Conservation (phyloP, 1,140 invertebrate genomes). For the Anadara kagoshimensis region DNA sequence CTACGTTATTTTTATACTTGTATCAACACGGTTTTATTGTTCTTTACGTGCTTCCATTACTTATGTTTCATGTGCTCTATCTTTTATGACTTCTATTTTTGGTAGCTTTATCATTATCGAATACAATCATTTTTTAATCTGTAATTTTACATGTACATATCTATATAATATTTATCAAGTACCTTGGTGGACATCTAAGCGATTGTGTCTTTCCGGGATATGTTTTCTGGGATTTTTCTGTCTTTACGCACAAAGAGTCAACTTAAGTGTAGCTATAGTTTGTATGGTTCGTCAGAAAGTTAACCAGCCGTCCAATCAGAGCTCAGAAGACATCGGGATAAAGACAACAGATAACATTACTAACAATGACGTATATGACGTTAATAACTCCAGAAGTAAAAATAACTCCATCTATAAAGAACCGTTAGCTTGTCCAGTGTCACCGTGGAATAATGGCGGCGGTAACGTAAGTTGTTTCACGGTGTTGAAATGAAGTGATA, state of each 20-base stretch:
- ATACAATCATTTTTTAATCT: too few relatives aligned
- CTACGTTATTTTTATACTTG: too few relatives aligned
- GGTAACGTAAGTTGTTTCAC: background rate
- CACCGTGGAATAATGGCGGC: background rate
- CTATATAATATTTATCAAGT: conserved; percentile 47
- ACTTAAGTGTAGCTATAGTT: conserved; percentile 91
- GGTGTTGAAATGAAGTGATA: too few relatives aligned
- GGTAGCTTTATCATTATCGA: too few relatives aligned
- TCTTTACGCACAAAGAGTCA: conserved; percentile 79
- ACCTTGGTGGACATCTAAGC: conserved; percentile 67
- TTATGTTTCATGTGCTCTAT: too few relatives aligned
- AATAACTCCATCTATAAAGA: conserved; percentile 2
- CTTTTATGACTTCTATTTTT: too few relatives aligned
- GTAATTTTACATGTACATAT: too few relatives aligned
- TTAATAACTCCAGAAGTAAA: background rate
- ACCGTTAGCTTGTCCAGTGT: background rate
- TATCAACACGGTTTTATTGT: too few relatives aligned
- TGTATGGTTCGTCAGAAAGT: conserved; percentile 80
- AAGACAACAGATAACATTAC: background rate
- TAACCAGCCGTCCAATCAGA: background rate
- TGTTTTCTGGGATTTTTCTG: conserved; percentile 64
- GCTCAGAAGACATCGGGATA: background rate
- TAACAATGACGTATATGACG: background rate
- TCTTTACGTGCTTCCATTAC: too few relatives aligned
- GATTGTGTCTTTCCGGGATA: conserved; percentile 55